phyloP scores from a whole-genome alignment of 35 echinoderm and acorn worm species.

The Strongylocentrotus purpuratus region DNA sequence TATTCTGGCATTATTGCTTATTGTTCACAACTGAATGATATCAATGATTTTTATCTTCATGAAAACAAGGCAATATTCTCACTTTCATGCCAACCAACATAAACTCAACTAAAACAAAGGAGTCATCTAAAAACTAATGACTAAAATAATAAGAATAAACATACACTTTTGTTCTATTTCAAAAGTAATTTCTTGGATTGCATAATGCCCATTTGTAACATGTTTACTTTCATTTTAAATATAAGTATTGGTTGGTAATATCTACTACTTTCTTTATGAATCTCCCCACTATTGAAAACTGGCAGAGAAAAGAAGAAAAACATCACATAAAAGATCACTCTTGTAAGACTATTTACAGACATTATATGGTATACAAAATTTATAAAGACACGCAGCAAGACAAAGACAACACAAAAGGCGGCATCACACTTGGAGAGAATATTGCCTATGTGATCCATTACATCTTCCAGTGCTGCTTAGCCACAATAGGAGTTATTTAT shows the following conservation, averaged over 20 bases:
- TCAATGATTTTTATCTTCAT: background rate
- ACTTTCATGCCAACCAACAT: background rate
- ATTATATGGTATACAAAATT: background rate
- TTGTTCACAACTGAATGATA: background rate
- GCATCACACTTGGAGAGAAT: background rate
- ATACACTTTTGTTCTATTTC: no score
- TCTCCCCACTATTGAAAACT: background rate
- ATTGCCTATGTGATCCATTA: background rate
- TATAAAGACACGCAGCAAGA: background rate
- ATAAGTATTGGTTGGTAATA: background rate
- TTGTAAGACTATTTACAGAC: background rate
- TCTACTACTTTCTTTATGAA: background rate
- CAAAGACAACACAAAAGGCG: background rate
- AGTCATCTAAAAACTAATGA: no score
- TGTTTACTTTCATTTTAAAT: background rate
- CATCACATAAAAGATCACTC: background rate
- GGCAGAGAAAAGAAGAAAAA: background rate
- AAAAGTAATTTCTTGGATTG: background rate
- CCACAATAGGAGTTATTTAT: slow-evolving; percentile 1
- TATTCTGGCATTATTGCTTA: background rate
- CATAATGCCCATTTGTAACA: background rate
- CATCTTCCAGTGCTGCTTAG: background rate
- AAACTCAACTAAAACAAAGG: background rate
- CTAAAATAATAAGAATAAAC: background rate
- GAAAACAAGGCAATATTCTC: background rate